Percentiles rank a stretch among this genome's conserved stretches.
phyloP scores from a whole-genome alignment of 2,797 vertebrate genomes.

The Geotrypetes seraphini region DNA sequence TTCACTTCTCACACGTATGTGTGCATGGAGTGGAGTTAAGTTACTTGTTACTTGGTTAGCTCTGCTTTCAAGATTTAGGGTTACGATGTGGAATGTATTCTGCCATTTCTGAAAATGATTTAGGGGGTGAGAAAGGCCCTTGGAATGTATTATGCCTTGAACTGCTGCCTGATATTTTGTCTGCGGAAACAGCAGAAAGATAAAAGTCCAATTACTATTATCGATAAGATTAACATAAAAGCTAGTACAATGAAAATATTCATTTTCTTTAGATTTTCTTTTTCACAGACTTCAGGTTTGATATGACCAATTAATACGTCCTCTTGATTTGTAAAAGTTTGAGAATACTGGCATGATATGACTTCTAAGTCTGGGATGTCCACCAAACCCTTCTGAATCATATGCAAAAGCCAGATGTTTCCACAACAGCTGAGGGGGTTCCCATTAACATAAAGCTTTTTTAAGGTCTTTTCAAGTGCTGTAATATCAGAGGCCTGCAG shows the following conservation, averaged over 20 bases:
- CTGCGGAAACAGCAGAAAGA: slow-evolving; percentile 44
- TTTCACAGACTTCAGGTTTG: slow-evolving; percentile 66
- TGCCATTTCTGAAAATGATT: no score
- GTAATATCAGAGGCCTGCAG: slow-evolving; percentile 64
- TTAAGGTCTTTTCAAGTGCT: slow-evolving; percentile 66
- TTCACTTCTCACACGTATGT: no score
- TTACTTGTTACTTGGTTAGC: no score
- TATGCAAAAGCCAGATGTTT: slow-evolving; percentile 65
- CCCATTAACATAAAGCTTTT: slow-evolving; percentile 73
- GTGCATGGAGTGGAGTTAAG: no score
- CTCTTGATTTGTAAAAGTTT: slow-evolving; percentile 50
- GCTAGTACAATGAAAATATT: slow-evolving; percentile 52
- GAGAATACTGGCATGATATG: slow-evolving; percentile 57
- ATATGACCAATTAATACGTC: slow-evolving; percentile 56
- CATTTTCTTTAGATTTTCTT: slow-evolving; percentile 40
- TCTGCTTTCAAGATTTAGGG: no score
- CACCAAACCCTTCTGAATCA: slow-evolving; percentile 65
- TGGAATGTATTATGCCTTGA: slow-evolving; percentile 42
- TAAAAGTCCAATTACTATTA: slow-evolving; percentile 36
- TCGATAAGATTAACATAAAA: slow-evolving; percentile 30
- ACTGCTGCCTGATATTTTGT: slow-evolving; percentile 47
- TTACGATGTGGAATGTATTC: no score
- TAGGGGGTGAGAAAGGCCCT: no score
- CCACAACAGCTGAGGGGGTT: slow-evolving; percentile 86
- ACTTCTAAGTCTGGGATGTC: slow-evolving; percentile 59